phyloP scores from a whole-genome alignment of 2,797 vertebrate genomes.

The Neomorphus geoffroyi region DNA sequence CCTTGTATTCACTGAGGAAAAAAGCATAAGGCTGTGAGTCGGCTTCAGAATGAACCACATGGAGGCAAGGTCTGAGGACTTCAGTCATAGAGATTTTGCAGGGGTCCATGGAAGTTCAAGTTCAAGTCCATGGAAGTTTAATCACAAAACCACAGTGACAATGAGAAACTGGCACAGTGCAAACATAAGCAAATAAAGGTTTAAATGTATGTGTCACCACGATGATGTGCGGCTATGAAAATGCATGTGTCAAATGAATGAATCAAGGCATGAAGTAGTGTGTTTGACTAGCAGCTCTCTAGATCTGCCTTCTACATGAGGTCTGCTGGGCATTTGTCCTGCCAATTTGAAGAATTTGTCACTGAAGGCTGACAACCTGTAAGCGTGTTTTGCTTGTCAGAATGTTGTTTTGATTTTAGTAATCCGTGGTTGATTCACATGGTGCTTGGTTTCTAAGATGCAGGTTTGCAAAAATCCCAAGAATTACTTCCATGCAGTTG shows the following conservation, averaged over 20 bases:
- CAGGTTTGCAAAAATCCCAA: slow-evolving; percentile 11
- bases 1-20: neutral
- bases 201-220: neutral
- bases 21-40: neutral
- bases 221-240: neutral
- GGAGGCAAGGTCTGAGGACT: neutral
- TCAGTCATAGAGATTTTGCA: neutral
- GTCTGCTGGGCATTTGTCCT: neutral
- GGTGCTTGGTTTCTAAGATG: neutral
- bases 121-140: neutral
- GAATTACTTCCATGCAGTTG: neutral
- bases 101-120: neutral
- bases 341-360: neutral
- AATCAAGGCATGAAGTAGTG: neutral
- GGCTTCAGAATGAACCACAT: neutral
- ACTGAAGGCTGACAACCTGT: neutral
- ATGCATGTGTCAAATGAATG: neutral
- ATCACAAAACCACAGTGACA: neutral
- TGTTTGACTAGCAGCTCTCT: neutral
- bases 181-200: neutral
- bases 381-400: neutral
- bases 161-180: neutral
- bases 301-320: neutral
- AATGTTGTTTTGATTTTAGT: neutral
- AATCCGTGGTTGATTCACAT: neutral